These are phyloP conservation scores for Grammatotria lemairii DNA, from an alignment of 2,113 vertebrate species.

Conservation along the genomic window DNA sequence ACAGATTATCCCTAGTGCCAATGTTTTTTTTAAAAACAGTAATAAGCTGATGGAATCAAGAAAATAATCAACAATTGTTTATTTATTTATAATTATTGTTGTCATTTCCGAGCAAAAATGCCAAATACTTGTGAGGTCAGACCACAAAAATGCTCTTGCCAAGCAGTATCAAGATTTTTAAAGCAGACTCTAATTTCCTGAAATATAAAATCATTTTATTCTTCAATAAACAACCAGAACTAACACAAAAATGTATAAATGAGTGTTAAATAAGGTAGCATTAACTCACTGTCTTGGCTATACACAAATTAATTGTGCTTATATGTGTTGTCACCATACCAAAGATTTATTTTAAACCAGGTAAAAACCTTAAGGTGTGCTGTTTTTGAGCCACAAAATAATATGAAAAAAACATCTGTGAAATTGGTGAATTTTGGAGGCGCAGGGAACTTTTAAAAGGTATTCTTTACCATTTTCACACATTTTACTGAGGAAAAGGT, in stretches of 20 bases:
- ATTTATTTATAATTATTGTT: not conserved
- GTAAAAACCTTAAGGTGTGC: not conserved
- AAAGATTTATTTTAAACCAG: not conserved
- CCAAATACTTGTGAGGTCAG: not conserved
- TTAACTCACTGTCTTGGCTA: not conserved
- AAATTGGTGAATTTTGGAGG: not conserved
- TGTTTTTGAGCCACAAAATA: not conserved
- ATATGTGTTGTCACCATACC: not conserved
- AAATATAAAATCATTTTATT: not conserved
- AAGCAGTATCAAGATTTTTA: not conserved
- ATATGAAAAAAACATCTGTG: not conserved
- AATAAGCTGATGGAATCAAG: not conserved
- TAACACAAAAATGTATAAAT: not conserved
- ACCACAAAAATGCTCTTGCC: not conserved
- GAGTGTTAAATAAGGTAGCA: not conserved
- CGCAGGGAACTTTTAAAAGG: not conserved
- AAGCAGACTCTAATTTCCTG: not conserved
- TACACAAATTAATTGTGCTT: not conserved
- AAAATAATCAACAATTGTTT: not conserved
- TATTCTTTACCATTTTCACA: not conserved
- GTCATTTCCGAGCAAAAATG: not conserved
- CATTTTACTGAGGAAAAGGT: not conserved
- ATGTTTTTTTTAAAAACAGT: not conserved
- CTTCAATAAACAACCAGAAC: not conserved
- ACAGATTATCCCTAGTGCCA: not conserved